Base-by-base conservation (phyloP, 2,113 vertebrate species). In the Osmerus mordax region DNA sequence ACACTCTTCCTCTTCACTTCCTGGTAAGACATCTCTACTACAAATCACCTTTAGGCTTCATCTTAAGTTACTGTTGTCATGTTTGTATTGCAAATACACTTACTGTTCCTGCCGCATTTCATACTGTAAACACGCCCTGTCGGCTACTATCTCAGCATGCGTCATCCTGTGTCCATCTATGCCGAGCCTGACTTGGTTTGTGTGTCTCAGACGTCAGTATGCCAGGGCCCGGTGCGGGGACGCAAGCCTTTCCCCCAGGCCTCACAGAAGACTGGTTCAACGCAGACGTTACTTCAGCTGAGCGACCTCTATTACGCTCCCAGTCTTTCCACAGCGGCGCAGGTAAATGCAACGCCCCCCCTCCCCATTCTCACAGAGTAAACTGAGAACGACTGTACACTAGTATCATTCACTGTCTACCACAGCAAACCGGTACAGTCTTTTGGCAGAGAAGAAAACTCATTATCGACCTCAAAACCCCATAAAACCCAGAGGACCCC, bases 1-100 rank as follows among this genome's bases (percentile, higher is more conserved):
- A 69, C 84, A 92, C 81, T 95, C 92, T n/a, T 90, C 92, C 74
- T 96, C 91, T 3, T 94, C 93, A 0, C 88, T 96, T 60, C 93
- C 94, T 4, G 94, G 94, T 92, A 80, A 3, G 92, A 70, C 29
- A 71, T 29, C n/a, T 51, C 8, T 32, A n/a, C 59, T 62, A 41
- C 55, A 58, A 9, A 15, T 29, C 4, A 28, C 28, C 58, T 60
- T 25, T 62, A 14, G 28, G 11, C 25, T 28, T 62, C 60, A 8
- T 62, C 25, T 62, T 62, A 14, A 19, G 23, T 15, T 62, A 28
- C 60, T 62, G 41, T 47, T 47, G 41, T 47, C 41, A 47, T 47
- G 21, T 60, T 60, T 60, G 58, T 5, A 60, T 60, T 13, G 61
- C 28, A 63, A 63, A 29, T 18, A 32, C 6, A 5, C 63, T 16